A percentile compares a stretch with the other conserved stretches of the same genome.
phyloP scores from a whole-genome alignment of 2,797 vertebrate genomes.

The Argentina silus region DNA sequence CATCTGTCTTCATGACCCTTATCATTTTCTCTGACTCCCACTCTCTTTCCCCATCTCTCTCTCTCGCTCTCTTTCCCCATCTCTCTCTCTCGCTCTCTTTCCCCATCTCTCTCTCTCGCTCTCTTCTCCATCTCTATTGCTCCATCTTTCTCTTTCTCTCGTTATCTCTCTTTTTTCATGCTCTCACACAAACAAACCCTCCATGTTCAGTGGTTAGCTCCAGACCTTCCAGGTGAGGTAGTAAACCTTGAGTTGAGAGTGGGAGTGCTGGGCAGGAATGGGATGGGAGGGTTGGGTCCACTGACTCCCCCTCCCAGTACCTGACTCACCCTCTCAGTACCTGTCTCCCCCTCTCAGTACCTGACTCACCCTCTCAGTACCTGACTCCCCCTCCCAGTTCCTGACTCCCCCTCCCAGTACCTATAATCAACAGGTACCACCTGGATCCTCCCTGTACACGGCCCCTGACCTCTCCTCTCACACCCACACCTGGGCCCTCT shows the following conservation, averaged over 20 bases:
- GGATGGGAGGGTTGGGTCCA: neutral
- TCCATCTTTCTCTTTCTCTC: neutral
- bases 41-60: neutral
- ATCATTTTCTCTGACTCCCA: neutral
- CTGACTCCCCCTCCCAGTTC: neutral
- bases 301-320: neutral
- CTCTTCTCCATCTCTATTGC: neutral
- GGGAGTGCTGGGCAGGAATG: neutral
- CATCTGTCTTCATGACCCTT: neutral
- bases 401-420: constrained; percentile 50
- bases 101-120: neutral
- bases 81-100: neutral
- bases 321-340: neutral
- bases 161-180: neutral
- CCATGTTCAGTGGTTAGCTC: neutral
- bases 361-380: neutral
- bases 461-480: constrained; percentile 17
- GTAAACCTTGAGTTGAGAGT: neutral
- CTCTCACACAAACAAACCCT: neutral
- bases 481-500: constrained; percentile 1
- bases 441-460: constrained; percentile 56
- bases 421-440: constrained; percentile 72
- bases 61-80: neutral
- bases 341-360: neutral
- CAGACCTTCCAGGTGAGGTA: neutral